Evolutionary conservation across 2,797 vertebrate genomes (phyloP).

Genomic region (Setipinna tenuifilis): DNA sequence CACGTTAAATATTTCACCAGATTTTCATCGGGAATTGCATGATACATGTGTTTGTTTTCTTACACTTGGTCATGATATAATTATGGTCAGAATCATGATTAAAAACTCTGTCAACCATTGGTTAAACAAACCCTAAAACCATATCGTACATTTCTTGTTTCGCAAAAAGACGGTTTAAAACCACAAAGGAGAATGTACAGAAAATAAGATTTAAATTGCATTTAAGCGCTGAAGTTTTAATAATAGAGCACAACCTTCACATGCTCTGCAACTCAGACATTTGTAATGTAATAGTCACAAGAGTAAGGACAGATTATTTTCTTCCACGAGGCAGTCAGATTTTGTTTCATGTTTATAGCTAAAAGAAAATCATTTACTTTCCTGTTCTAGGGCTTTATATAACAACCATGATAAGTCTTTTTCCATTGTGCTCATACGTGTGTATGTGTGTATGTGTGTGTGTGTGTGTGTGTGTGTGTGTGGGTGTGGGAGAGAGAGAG

Average conservation of each 20-base stretch:
- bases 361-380: background rate
- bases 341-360: background rate
- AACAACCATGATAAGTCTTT: background rate
- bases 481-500: background rate
- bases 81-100: background rate
- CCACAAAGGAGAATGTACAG: background rate
- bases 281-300: background rate
- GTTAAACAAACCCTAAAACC: slow-evolving; percentile 1
- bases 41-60: background rate
- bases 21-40: background rate
- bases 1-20: background rate
- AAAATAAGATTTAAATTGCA: background rate
- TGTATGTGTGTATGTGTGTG: background rate
- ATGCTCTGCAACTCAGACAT: background rate
- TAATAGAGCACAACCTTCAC: background rate
- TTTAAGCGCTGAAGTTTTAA: background rate
- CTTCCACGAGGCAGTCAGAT: background rate
- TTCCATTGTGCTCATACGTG: background rate
- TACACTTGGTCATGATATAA: background rate
- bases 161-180: background rate
- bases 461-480: background rate
- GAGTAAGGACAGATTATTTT: background rate
- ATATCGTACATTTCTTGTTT: background rate
- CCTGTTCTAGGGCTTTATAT: background rate
- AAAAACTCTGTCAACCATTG: background rate